Evolutionary conservation across 2,113 vertebrate genomes (phyloP), one percentile per base, ranked within the genome.

Genomic region (Sceloporus undulatus): DNA sequence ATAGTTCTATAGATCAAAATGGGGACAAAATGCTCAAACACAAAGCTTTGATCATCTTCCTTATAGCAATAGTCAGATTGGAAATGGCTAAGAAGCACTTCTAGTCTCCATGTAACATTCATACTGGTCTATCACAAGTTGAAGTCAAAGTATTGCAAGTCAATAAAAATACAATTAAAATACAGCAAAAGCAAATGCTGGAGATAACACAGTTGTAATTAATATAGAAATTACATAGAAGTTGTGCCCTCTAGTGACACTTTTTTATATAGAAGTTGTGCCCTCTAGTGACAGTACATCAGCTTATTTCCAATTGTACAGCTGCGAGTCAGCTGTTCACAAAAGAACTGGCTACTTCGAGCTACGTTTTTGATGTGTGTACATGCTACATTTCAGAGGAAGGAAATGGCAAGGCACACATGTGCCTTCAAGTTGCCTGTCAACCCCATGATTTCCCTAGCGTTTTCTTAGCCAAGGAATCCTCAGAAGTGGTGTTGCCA

Each of bases 181-280:
- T 71, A 70, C 68, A n/a, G 23, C 25, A 52, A 18, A 83, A 40
- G 25, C 42, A 70, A 83, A 9, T 9, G 40, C 40, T 70, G 59
- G 18, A 70, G 66, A 70, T 25, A 83, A 82, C 48, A 38, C 38
- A 82, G 5, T 13, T 40, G 68, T 11, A 4, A 70, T 70, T 66
- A 27, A 68, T 38, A 48, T 19, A 8, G 25, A 82, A 68, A 27
- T 5, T 16, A 48, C 42, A 70, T 84, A 85, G 62, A 14, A 18
- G 52, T 86, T 52, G 25, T 86, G 85, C 85, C 62, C 62, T 27
- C 85, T 86, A 78, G 85, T 86, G 85, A 68, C 42, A 79, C 34
- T 34, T 34, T 34, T 34, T 34, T 34, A 34, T 34, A 34, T 34
- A 34, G 75, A 48, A 54, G 52, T 86, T 52, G 25, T 86, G 85